Evolutionary conservation across 2,113 vertebrate species (phyloP), one percentile per base, ranked within the genome.

Genomic region (Antennarius striatus): DNA sequence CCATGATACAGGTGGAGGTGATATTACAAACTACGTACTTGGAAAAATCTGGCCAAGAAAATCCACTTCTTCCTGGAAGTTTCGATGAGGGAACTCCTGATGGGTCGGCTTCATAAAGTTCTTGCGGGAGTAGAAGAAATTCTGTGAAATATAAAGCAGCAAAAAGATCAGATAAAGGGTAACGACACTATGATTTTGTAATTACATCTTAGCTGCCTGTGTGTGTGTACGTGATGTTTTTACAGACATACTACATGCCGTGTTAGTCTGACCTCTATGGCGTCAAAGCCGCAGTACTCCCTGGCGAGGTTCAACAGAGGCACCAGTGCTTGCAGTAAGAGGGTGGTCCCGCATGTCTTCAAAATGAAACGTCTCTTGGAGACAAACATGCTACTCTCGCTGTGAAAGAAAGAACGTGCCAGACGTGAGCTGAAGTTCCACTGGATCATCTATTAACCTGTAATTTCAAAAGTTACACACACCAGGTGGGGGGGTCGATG

Each of bases 341-440:
- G 97, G 96, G 98, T 99, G 95, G 96, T 98, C 96, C 97, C 98
- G 92, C 96, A 99, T 92, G 98, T 99, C 94, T 99, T 99, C 96
- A 99, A 98, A 99, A 99, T 99, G 97, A 99, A 98, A 97, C 96
- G 97, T 98, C 98, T 98, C 96, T 97, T 99, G 96, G 98, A 99
- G 97, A 99, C 98, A 98, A 99, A 99, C 98, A 99, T 98, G 96
- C 97, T 98, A 98, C 98, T 99, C 97, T 99, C 98, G 98, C 98
- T 99, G 81, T 9, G 63, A 66, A 78, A 2, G 3, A 60, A 2
- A 67, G 1, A 57, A 47, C 4, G 4, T 3, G 14, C 4, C 45
- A 15, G 14, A 43, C 1, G 11, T 43, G 42, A 3, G 10, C 3
- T 4, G 32, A 36, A 36, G 32, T 36, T 36, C 7, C 32, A 36